Conservation (phyloP, 1,140 invertebrate species). For the Drosophila erecta region DNA sequence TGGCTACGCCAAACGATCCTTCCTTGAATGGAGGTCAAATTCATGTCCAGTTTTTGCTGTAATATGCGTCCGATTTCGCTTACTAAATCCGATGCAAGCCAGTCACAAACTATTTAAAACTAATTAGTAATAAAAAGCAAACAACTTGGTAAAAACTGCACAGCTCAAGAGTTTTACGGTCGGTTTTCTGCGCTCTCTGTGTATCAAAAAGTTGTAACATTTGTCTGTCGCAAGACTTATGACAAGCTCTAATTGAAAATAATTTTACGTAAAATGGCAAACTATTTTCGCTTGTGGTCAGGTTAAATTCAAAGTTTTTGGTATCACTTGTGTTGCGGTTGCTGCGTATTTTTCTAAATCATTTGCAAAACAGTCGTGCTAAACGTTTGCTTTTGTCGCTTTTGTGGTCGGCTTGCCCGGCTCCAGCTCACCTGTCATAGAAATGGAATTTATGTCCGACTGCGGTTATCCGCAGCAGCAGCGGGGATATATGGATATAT, state of each 20-base stretch:
- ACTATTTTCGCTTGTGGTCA: constrained; percentile 11
- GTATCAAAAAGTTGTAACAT: constrained; percentile 40
- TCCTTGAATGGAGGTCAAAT: constrained; percentile 22
- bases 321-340: constrained; percentile 23
- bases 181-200: background rate
- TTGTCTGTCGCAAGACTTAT: constrained; percentile 48
- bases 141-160: no score
- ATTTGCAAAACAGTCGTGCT: constrained; percentile 38
- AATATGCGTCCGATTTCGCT: no score
- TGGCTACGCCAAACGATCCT: constrained; percentile 24
- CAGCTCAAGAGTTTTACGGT: no score
- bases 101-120: no score
- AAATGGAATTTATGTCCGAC: constrained; percentile 67
- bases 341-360: constrained; percentile 48
- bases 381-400: constrained; percentile 44
- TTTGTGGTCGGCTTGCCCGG: constrained; percentile 44
- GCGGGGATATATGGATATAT: constrained; percentile 12
- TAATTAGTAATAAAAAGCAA: no score
- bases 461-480: constrained; percentile 42
- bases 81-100: background rate
- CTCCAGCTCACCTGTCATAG: constrained; percentile 49
- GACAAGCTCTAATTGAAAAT: constrained; percentile 56
- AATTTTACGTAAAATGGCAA: constrained; percentile 33
- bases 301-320: constrained; percentile 28
- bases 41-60: background rate